Percentiles rank a stretch among this genome's conserved stretches.
These are phyloP conservation scores for Lepidurus couesii DNA, from an alignment of 1,140 invertebrate genomes.

Conservation along the genomic window DNA sequence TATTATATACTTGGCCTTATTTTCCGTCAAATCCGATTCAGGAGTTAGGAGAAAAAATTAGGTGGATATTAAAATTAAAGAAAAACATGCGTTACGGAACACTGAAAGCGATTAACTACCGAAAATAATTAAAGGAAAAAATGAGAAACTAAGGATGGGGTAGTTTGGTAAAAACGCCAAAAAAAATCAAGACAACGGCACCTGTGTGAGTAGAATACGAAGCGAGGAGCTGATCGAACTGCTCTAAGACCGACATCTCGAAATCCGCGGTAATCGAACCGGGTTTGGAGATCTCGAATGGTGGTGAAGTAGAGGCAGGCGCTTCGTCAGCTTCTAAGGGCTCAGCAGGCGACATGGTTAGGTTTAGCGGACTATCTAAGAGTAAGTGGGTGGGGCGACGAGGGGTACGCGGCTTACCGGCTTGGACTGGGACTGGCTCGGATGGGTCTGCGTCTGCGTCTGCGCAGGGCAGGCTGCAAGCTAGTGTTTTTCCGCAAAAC, in stretches of 20 bases:
- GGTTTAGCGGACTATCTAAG: conserved; percentile 9
- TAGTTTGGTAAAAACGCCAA: conserved; percentile 35
- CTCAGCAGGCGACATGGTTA: conserved; percentile 11
- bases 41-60: background rate
- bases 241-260: conserved; percentile 33
- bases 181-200: conserved; percentile 23
- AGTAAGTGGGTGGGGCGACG: conserved; percentile 12
- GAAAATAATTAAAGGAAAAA: conserved; percentile 29
- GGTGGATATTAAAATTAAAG: background rate
- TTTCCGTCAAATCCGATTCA: too few species aligned
- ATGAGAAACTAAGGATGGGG: conserved; percentile 31
- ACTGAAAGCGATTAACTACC: background rate
- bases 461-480: background rate
- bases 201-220: conserved; percentile 28
- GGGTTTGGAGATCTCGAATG: conserved; percentile 23
- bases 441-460: background rate
- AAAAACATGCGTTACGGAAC: background rate
- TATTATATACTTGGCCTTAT: too few species aligned
- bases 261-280: conserved; percentile 35
- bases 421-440: background rate
- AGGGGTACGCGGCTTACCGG: background rate
- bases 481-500: background rate
- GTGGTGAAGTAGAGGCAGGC: conserved; percentile 23
- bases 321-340: conserved; percentile 18
- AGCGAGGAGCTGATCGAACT: conserved; percentile 33